phyloP scores from a whole-genome alignment of 2,888 invertebrate genomes.

The Ectobius pallidus region DNA sequence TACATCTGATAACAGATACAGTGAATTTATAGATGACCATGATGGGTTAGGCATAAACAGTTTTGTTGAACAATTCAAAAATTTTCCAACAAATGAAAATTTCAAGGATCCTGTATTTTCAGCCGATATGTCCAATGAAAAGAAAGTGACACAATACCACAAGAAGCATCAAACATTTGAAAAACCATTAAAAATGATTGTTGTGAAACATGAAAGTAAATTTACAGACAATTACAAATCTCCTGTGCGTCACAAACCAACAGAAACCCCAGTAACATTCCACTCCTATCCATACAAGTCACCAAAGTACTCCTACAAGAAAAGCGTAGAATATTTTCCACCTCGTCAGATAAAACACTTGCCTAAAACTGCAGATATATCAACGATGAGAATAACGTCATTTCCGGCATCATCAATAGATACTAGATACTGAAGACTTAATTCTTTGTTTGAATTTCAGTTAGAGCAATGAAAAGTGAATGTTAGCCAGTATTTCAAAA shows the following conservation, averaged over 20 bases:
- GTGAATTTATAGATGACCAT: neutral
- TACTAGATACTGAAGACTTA: too few species aligned
- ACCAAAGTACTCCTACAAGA: neutral
- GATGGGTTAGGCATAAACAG: neutral
- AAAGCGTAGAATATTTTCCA: constrained; percentile 1
- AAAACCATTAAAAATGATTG: neutral
- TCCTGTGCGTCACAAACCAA: neutral
- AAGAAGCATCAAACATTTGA: neutral
- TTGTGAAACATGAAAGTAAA: neutral
- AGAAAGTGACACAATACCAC: neutral
- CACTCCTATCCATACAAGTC: constrained; percentile 13
- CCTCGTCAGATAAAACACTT: neutral
- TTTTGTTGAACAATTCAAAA: constrained; percentile 21
- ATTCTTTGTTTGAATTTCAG: too few species aligned
- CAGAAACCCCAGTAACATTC: neutral
- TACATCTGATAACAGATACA: neutral
- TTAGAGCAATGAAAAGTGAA: too few species aligned
- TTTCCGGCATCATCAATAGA: too few species aligned
- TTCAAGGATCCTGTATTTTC: neutral
- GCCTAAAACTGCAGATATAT: too few species aligned
- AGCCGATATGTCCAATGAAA: neutral
- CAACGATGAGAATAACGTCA: too few species aligned
- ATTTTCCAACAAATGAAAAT: neutral
- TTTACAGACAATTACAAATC: neutral
- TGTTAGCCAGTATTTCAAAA: too few species aligned